Evolutionary conservation across 2,797 vertebrate species (phyloP), one percentile per base, ranked within the genome.

Genomic region (Odontamblyopus lacepedii): DNA sequence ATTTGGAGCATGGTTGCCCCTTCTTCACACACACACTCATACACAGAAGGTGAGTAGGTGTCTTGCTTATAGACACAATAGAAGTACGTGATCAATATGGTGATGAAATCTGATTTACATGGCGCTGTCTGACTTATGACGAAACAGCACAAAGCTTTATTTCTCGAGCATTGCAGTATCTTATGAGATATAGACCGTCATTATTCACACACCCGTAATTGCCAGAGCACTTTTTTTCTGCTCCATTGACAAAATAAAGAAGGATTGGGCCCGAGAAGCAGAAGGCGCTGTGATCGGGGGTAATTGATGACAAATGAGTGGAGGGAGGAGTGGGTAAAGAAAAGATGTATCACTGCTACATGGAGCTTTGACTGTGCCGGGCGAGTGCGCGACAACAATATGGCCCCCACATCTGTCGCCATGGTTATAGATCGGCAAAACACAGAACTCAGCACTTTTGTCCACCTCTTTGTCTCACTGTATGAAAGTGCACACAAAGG

Each of bases 261-360:
- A 88, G 83, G 82, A 85, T 78, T 70, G 74, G 55, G 65, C 70
- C 62, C 67, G 30, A 60, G 76, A 80, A 77, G 85, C 55, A 83
- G 81, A 81, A 73, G 64, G 71, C 75, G 57, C 69, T 57, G 56
- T 79, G 74, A 86, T 80, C 80, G 66, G 69, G 67, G 63, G 84
- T 85, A 88, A 90, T 87, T 90, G 85, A 88, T 84, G 85, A 78
- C 73, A 63, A 75, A 65, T 56, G 67, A 63, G 27, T 30, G 57
- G 69, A 19, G 26, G 32, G 19, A 30, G 62, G 69, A 48, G 1
- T 63, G 71, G 76, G 71, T 56, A 80, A 73, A 78, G 78, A 79
- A 62, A 30, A 65, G 67, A 90, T 86, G 78, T 82, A 88, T 89
- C 80, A 80, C 60, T 18, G 32, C 74, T 74, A 85, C 72, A 41